phyloP scores from a whole-genome alignment of 1,140 invertebrate species.

The Helicorthomorpha holstii region DNA sequence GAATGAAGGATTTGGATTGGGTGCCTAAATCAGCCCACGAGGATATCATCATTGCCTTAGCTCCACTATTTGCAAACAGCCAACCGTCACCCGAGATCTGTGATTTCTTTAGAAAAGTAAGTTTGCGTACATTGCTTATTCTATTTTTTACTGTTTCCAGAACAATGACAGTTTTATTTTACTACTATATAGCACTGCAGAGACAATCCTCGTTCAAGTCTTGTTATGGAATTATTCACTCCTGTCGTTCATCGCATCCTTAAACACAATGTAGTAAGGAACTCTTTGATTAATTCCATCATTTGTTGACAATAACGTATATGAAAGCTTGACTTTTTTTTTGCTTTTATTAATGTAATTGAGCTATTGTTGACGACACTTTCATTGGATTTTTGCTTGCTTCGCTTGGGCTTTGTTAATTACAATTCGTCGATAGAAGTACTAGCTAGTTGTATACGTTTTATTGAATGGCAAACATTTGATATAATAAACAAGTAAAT shows the following conservation, averaged over 20 bases:
- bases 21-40: constrained; percentile 30
- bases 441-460: no score
- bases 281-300: neutral
- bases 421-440: no score
- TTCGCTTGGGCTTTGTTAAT: no score
- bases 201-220: constrained; percentile 36
- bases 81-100: constrained; percentile 43
- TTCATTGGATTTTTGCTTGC: constrained; percentile 9
- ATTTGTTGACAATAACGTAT: neutral
- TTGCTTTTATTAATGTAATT: no score
- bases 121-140: neutral
- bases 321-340: no score
- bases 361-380: no score
- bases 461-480: no score
- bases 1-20: constrained; percentile 7
- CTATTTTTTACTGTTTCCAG: neutral
- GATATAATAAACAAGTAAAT: no score
- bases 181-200: constrained; percentile 32
- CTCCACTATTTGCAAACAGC: constrained; percentile 39
- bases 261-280: constrained; percentile 57
- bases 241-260: constrained; percentile 60
- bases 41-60: constrained; percentile 37
- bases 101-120: constrained; percentile 34
- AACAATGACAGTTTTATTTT: neutral
- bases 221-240: constrained; percentile 42